Evolutionary conservation across 2,113 vertebrate genomes (phyloP), one percentile per base, ranked within the genome.

Genomic region (Thunnus thynnus): DNA sequence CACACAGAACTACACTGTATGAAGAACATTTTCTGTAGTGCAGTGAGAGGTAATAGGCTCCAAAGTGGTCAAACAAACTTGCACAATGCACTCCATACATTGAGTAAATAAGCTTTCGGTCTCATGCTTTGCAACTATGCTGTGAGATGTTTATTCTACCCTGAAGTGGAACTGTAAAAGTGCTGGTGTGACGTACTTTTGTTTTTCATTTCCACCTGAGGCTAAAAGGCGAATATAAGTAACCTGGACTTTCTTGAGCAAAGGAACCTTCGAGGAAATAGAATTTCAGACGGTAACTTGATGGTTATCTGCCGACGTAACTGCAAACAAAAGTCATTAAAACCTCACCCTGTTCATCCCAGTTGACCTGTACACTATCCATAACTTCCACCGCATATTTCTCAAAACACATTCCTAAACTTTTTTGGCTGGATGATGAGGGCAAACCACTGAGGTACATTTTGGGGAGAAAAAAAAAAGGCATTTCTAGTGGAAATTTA

Each of bases 321-420:
- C 36, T 9, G 36, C 36, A 41, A 41, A 66, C 50, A 57, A 25
- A 66, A 83, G 62, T n/a, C 20, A 54, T 52, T 57, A 62, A 76
- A 83, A 46, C 58, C 62, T 78, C 32, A 18, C 47, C 65, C 72
- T 14, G 3, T 67, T 67, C 25, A 78, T 63, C 63, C 54, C 69
- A 11, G 3, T 13, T 61, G 82, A 72, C 56, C 70, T 46, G 51
- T 51, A 48, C 44, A 61, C 30, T 5, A 56, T 63, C 72, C 79
- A 85, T 27, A 80, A 72, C 79, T 79, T 72, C 41, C 22, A 58
- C 60, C 13, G 13, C 67, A 67, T 47, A 67, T 79, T 89, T 77
- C 81, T 78, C 75, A 89, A 84, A 66, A 70, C 54, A 62, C 86
- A 93, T 91, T 88, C 87, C 70, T 76, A 5, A 63, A 83, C 63